A percentile compares a stretch with the other conserved stretches of the same genome.
phyloP scores from a whole-genome alignment of 2,888 invertebrate genomes.

The Parnassius apollo region DNA sequence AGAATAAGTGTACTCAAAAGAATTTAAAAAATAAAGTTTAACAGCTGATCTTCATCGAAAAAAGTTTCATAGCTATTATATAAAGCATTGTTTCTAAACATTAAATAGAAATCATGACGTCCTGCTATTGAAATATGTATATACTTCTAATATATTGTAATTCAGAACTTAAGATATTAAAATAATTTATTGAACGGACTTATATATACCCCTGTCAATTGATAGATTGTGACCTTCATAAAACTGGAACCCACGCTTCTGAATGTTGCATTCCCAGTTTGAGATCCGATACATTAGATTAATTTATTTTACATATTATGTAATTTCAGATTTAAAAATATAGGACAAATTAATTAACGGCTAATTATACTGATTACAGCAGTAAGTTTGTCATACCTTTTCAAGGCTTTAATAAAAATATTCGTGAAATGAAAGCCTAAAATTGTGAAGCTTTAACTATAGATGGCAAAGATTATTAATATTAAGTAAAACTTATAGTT shows the following conservation, averaged over 20 bases:
- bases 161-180: too few species aligned
- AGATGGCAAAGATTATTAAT: constrained; percentile 65
- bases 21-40: background rate
- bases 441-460: constrained; percentile 70
- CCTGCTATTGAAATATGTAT: constrained; percentile 18
- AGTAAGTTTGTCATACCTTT: constrained; percentile 1
- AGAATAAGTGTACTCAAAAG: constrained; percentile 1
- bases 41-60: background rate
- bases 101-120: constrained; percentile 12
- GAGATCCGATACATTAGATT: too few species aligned
- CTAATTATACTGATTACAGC: background rate
- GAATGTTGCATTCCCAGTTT: too few species aligned
- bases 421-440: constrained; percentile 52
- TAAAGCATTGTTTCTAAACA: background rate
- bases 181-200: too few species aligned
- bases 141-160: background rate
- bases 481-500: constrained; percentile 29
- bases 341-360: too few species aligned
- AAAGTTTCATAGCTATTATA: background rate
- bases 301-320: too few species aligned
- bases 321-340: too few species aligned
- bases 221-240: too few species aligned
- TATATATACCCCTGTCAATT: too few species aligned
- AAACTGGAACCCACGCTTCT: too few species aligned
- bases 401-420: constrained; percentile 17